Conservation (phyloP, 2,113 vertebrate species). For the Saguinus midas region DNA sequence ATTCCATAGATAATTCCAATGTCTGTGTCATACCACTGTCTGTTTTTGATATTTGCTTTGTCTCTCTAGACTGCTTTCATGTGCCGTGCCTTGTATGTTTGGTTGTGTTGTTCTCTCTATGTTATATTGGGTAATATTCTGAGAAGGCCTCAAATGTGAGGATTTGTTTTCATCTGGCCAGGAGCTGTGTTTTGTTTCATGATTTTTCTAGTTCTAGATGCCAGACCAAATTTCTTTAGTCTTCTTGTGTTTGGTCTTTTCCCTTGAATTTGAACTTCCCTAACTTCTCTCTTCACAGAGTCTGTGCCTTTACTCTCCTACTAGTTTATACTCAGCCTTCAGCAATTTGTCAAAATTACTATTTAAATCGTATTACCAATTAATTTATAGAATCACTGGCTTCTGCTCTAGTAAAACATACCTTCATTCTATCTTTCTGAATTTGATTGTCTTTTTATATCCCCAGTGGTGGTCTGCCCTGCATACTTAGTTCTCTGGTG, state of each 20-base stretch:
- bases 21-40: not conserved
- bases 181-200: not conserved
- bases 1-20: not conserved
- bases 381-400: not conserved
- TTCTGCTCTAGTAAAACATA: not conserved
- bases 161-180: not conserved
- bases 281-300: not conserved
- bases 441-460: not conserved
- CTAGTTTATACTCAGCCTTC: not conserved
- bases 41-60: not conserved
- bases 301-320: not conserved
- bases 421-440: not conserved
- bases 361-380: not conserved
- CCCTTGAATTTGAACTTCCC: not conserved
- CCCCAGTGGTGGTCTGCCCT: not conserved
- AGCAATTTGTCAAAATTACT: not conserved
- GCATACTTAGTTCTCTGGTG: not conserved
- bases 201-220: not conserved
- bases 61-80: not conserved
- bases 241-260: not conserved
- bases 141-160: not conserved
- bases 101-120: not conserved
- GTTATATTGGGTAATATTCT: not conserved
- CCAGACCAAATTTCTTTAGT: not conserved
- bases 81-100: not conserved